Conservation (phyloP, 1,140 invertebrate species). For the Drosophila nebulosa region DNA sequence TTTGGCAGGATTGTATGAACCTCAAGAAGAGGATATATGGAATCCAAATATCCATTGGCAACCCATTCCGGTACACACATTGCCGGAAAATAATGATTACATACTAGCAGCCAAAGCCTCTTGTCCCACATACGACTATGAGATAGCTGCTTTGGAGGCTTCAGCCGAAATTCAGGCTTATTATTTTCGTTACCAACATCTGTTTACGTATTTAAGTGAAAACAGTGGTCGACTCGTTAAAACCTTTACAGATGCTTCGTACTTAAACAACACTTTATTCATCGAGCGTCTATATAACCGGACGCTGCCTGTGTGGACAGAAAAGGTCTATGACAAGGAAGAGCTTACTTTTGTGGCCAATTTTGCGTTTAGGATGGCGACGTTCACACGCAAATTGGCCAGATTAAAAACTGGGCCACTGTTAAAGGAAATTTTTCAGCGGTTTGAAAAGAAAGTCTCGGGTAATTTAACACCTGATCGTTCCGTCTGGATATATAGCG, state of each 20-base stretch:
- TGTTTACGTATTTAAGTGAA: conserved; percentile 86
- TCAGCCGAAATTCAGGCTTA: conserved; percentile 84
- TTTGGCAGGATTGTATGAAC: conserved; percentile 91
- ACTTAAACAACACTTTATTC: conserved; percentile 86
- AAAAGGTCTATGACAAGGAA: conserved; percentile 81
- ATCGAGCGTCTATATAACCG: conserved; percentile 87
- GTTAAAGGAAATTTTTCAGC: conserved; percentile 85
- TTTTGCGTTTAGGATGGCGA: conserved; percentile 82
- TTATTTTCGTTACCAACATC: conserved; percentile 83
- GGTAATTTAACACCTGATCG: conserved; percentile 81
- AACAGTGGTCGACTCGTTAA: conserved; percentile 83
- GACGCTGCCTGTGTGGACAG: conserved; percentile 87
- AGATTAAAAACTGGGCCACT: conserved; percentile 85
- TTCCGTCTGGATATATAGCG: conserved; percentile 89
- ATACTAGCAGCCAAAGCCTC: conserved; percentile 84
- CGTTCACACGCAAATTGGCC: conserved; percentile 82
- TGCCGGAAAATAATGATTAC: conserved; percentile 85
- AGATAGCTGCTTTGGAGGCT: conserved; percentile 82
- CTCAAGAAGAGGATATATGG: conserved; percentile 85
- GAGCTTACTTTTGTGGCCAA: conserved; percentile 82
- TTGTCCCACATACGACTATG: conserved; percentile 85
- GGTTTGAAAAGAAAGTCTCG: conserved; percentile 82
- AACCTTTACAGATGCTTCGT: conserved; percentile 82
- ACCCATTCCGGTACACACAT: conserved; percentile 93
- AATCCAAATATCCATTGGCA: conserved; percentile 89